Base-by-base conservation (phyloP, 2,888 invertebrate species). In the Keiferia lycopersicella region DNA sequence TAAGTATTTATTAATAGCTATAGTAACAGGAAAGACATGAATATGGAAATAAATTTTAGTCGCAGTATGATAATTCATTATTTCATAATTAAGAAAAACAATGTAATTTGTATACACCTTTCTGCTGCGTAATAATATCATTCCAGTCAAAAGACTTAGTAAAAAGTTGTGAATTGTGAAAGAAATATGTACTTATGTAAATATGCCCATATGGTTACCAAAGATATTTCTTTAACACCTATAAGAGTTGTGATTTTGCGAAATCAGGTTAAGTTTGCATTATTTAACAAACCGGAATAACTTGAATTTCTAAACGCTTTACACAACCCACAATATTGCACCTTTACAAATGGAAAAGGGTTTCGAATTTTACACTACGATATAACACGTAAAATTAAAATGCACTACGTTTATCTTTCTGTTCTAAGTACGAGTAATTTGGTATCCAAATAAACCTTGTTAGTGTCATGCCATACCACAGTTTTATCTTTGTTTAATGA, bases 401-500 rank as follows among this genome's bases (percentile, higher is more conserved):
- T 53, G 53, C 53, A 53, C 18, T 26, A 53, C 53, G 3, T 53
- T 10, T 26, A 26, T 38, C 20, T 12, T 10, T 12, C 6, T 41
- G 39, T 11, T 26, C 26, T 26, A 4, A 26, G 30, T 22, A 45
- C 56, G 22, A n/a, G 2, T n/a, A 30, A 30, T 11, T n/a, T 30
- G 30, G 56, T 30, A 14, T 34, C 16, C 18, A 61, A 61, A 61
- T 61, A 62, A 63, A 65, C 58, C 64, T 72, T 75, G 77, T 77
- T 78, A 76, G 78, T 76, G 75, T 73, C 78, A 75, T 73, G 65
- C n/a, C 26, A 61, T 34, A 60, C 56, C 34, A 34, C 34, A 34
- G 34, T 53, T 48, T 61, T 61, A 50, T 61, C 48, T 61, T 45
- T 48, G 16, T 61, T 51, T 20, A 62, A 62, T 41, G 64, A 64